These are phyloP conservation scores for Montipora sp. DNA, from an alignment of 64 coral and sea anemone genomes.

Conservation along the genomic window DNA sequence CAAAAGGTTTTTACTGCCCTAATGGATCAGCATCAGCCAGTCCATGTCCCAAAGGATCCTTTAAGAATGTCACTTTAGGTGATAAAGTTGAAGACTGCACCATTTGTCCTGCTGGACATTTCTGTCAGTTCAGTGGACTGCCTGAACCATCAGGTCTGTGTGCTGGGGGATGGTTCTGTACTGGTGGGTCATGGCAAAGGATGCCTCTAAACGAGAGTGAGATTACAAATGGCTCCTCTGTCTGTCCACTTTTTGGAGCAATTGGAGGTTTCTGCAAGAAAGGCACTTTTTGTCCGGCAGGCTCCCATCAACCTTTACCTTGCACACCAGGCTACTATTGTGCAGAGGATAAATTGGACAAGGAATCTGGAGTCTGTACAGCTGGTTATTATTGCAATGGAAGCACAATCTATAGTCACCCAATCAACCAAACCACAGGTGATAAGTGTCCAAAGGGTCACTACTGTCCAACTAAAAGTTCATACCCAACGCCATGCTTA, in stretches of 20 bases:
- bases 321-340: slow-evolving; percentile 96
- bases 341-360: slow-evolving; percentile 83
- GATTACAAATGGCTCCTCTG: slow-evolving; percentile 80
- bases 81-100: slow-evolving; percentile 78
- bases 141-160: slow-evolving; percentile 77
- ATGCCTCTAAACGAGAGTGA: slow-evolving; percentile 71
- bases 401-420: slow-evolving; percentile 80
- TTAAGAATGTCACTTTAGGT: slow-evolving; percentile 92
- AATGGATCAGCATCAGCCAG: slow-evolving; percentile 74
- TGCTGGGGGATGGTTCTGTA: slow-evolving; percentile 90
- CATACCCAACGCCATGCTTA: slow-evolving; percentile 80
- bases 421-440: slow-evolving; percentile 82
- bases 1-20: slow-evolving; percentile 83
- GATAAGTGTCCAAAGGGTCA: slow-evolving; percentile 87
- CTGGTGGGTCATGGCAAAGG: slow-evolving; percentile 95
- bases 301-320: slow-evolving; percentile 82
- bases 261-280: slow-evolving; percentile 97
- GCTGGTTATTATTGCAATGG: slow-evolving; percentile 98
- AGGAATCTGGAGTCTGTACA: slow-evolving; percentile 80
- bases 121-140: slow-evolving; percentile 79
- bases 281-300: slow-evolving; percentile 89
- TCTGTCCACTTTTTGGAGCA: slow-evolving; percentile 92
- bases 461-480: slow-evolving; percentile 85
- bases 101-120: slow-evolving; percentile 90
- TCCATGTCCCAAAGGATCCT: slow-evolving; percentile 90